Evolutionary conservation across 2,888 invertebrate species (phyloP), one percentile per base, ranked within the genome.

Genomic region (Chymomyza caudatula): DNA sequence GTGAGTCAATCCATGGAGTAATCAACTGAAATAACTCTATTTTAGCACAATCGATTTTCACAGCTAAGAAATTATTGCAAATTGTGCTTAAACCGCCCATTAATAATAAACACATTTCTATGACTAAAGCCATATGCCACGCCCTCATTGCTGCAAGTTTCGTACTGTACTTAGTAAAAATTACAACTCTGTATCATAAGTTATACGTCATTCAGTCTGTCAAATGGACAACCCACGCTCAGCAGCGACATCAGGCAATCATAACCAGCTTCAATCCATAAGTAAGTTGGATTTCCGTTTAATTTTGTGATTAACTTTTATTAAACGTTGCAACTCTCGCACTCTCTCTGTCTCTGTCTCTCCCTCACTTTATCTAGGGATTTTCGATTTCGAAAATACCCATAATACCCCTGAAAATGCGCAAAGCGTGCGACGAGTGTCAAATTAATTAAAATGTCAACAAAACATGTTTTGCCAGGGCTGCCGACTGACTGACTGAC

Each of bases 371-470:
- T 37, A 37, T 8, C 29, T 37, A 37, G 29, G 29, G 29, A 11
- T 37, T 37, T 37, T 37, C 29, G 29, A 37, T 37, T 37, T 4
- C 51, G 19, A 17, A 22, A 51, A 51, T 51, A 51, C 64, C 47
- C 53, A 53, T 25, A 66, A 68, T 58, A 60, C 22, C 42, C 67
- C 53, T 43, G 58, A 57, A 43, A 76, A 63, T 65, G 42, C 65
- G 65, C 60, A 49, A 63, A 73, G 65, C 66, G 67, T 70, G 72
- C 74, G 67, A 68, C 76, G 85, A 86, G 86, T 84, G 87, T 83
- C 86, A 83, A 85, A 84, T 84, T 84, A 84, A 84, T 84, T 84
- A 84, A 84, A 86, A 84, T 86, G 84, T 86, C 84, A 84, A 84
- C 83, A 78, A 84, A 84, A 84, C 86, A 82, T 84, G 84, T 84